phyloP scores from a whole-genome alignment of 2,113 vertebrate species.

The Notothenia rossii region DNA sequence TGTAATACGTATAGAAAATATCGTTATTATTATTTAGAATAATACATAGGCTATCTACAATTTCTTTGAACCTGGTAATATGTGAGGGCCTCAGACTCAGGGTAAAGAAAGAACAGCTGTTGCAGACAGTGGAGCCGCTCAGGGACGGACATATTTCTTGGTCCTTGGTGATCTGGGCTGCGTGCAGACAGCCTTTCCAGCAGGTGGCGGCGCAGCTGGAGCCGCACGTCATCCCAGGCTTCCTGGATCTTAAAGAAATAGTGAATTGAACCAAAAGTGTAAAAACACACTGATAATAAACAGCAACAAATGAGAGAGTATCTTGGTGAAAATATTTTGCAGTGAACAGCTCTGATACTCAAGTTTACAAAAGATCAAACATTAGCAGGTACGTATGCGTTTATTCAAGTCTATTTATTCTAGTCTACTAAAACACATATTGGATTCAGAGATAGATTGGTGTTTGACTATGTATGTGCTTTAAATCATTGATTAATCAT shows the following conservation, averaged over 20 bases:
- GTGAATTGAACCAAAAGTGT: not conserved
- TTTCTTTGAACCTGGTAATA: constrained; percentile 84
- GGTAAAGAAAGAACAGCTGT: constrained; percentile 91
- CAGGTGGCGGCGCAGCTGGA: constrained; percentile 90
- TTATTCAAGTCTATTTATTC: too few relatives aligned
- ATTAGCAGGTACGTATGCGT: not conserved
- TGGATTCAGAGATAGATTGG: not conserved
- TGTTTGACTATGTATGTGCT: not conserved
- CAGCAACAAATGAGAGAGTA: not conserved
- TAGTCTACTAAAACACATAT: not conserved
- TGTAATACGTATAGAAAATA: not conserved
- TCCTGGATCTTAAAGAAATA: constrained; percentile 80
- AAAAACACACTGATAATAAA: constrained; percentile 1
- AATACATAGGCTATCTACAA: too few relatives aligned
- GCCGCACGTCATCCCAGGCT: constrained; percentile 90
- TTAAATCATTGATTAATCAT: not conserved
- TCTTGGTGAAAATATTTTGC: too few relatives aligned
- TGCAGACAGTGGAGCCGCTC: constrained; percentile 87
- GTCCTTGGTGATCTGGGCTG: constrained; percentile 24
- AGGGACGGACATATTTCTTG: constrained; percentile 50
- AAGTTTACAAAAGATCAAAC: not conserved
- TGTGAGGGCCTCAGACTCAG: constrained; percentile 88
- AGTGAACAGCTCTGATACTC: not conserved
- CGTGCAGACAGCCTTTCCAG: constrained; percentile 81
- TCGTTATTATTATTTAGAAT: not conserved